Percentiles rank a stretch among this genome's conserved stretches.
phyloP scores from a whole-genome alignment of 2,113 vertebrate species.

The Amblyopsis rosae region DNA sequence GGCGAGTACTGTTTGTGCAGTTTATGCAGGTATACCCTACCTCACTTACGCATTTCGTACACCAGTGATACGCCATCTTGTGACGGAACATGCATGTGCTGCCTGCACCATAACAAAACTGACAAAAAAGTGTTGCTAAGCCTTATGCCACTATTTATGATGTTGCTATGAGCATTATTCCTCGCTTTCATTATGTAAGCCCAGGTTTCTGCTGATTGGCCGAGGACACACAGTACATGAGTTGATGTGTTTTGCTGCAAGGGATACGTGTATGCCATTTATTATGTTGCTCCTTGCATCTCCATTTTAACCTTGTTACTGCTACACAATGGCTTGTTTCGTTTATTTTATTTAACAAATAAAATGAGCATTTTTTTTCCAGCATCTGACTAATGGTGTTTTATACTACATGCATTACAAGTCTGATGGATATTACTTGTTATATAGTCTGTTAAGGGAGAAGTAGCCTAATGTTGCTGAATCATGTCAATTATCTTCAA shows the following conservation, averaged over 20 bases:
- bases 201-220: neutral
- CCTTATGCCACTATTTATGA: neutral
- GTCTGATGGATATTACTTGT: neutral
- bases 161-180: no score
- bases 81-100: constrained; percentile 11
- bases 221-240: neutral
- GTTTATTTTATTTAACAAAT: neutral
- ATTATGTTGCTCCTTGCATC: constrained; percentile 53
- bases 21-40: neutral
- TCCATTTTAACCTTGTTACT: constrained; percentile 57
- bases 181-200: no score
- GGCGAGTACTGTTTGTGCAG: neutral
- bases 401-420: neutral
- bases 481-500: no score
- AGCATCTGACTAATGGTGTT: neutral
- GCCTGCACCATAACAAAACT: neutral
- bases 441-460: neutral
- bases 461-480: no score
- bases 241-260: constrained; percentile 35
- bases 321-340: neutral
- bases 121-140: neutral
- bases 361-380: neutral
- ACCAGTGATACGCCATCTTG: constrained; percentile 12
- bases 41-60: constrained; percentile 3
- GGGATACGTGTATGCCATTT: constrained; percentile 52